Percentiles rank a stretch among this genome's conserved stretches.
phyloP scores from a whole-genome alignment of 1,140 invertebrate genomes.

The Drosophila sp. region DNA sequence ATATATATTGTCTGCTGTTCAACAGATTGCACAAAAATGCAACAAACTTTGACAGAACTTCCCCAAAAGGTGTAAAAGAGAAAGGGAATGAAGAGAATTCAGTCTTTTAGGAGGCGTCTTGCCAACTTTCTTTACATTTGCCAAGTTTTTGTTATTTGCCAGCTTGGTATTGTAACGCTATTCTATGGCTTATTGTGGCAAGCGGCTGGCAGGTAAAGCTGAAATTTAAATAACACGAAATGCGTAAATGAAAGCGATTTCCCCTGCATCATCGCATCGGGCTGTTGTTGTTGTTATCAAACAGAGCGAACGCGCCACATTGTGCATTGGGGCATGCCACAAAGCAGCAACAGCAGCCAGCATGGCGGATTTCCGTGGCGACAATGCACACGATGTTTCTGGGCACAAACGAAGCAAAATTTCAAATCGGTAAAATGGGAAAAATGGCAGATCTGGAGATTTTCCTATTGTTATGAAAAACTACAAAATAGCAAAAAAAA shows the following conservation, averaged over 20 bases:
- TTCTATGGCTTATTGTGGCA: slow-evolving; percentile 70
- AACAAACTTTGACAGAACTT: slow-evolving; percentile 36
- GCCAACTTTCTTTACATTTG: slow-evolving; percentile 51
- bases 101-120: slow-evolving; percentile 29
- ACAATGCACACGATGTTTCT: slow-evolving; percentile 64
- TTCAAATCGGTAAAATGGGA: background rate
- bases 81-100: background rate
- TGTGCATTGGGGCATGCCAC: slow-evolving; percentile 58
- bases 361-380: slow-evolving; percentile 79
- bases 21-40: slow-evolving; percentile 73
- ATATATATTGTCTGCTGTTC: slow-evolving; percentile 37
- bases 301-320: slow-evolving; percentile 32
- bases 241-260: slow-evolving; percentile 15
- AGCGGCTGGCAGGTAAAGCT: slow-evolving; percentile 61
- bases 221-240: slow-evolving; percentile 72
- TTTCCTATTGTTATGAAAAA: background rate
- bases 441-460: background rate
- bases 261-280: background rate
- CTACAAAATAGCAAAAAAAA: background rate
- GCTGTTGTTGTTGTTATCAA: no score
- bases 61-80: background rate
- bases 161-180: slow-evolving; percentile 64
- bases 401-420: slow-evolving; percentile 17
- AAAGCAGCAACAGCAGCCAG: slow-evolving; percentile 54
- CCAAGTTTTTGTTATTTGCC: slow-evolving; percentile 65